Base-by-base conservation (phyloP, 2,888 invertebrate species). In the Drosophila cognata region DNA sequence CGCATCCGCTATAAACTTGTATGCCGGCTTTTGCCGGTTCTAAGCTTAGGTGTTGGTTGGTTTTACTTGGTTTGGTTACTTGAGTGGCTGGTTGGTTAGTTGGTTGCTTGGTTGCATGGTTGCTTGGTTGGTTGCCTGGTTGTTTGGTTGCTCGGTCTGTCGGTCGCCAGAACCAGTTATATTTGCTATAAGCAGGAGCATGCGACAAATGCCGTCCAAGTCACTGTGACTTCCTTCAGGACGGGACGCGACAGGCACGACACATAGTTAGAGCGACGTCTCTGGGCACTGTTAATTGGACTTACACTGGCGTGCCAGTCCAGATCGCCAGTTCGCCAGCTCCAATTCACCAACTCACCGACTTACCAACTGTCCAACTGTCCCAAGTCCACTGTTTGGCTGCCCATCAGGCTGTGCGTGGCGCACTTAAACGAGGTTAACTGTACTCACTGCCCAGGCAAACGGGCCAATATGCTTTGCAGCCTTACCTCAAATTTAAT, bases 1-100 rank as follows among this genome's bases (percentile, higher is more conserved):
- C 91, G 91, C 91, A 91, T 91, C 92, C 91, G 92, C 91, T 91
- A 91, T 92, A 91, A 91, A 91, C 90, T 87, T 85, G 91, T 81
- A 89, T 85, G 87, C 85, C 89, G 85, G 88, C 78, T 87, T 70
- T 71, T 76, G 81, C 82, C 83, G 81, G 83, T 80, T 83, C 79
- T 82, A 82, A 77, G 74, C 70, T 73, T 59, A 82, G 77, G 79
- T 82, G 80, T 80, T 69, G 81, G 33, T 70, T 16, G 46, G 48
- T 41, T 65, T 60, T 29, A 18, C 25, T 68, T 70, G 53, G 46
- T 33, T 69, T 41, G 57, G 25, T 28, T 69, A 43, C 51, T 51
- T 65, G 53, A 53, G 41, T 74, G 43, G 51, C 36, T 62, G 57
- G 57, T 36, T 61, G 38, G 33, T 38, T 73, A 38, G 56, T 51